Base-by-base conservation (phyloP, 2,797 vertebrate species). In the Sciurus carolinensis region DNA sequence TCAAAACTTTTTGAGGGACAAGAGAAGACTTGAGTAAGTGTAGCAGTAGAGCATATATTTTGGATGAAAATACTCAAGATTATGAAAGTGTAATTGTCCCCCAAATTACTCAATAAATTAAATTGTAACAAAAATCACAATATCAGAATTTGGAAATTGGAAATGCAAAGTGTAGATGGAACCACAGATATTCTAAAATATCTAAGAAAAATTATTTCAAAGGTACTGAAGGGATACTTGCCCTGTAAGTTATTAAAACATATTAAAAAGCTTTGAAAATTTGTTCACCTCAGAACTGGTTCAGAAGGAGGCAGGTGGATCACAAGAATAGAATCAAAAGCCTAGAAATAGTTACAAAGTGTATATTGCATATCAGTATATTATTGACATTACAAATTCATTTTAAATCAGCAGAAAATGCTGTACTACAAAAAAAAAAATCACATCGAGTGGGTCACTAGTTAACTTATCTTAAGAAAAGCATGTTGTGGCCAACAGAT, bases 361-460 rank as follows among this genome's bases (percentile, higher is more conserved):
- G 30, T 79, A 54, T 87, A 69, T 54, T 85, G 44, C 71, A 86
- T 93, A 81, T 83, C 44, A 93, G 18, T 20, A 62, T 87, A 94
- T 50, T 54, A 90, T 69, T 92, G 64, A 84, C 77, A 44, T 75
- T 96, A 84, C 24, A 93, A 79, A 91, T 77, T 76, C 52, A 90
- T 67, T 95, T 95, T 57, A 92, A 85, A 75, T 72, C 17, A 75
- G 18, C 7, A 75, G 50, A 71, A 84, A 75, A 59, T 62, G 14
- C 6, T 52, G 1, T 82, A 50, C 92, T 95, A n/a, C 20, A 89
- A 77, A 82, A 90, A 82, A 39, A 82, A 33, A 3, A 39, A 39
- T 62, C 91, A 30, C 82, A 36, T 62, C 72, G 39, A 30, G 12
- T 33, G 36, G 20, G 36, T 50, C 13, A 73, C 42, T 92, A 88